Evolutionary conservation across 2,113 vertebrate species (phyloP), one percentile per base, ranked within the genome.

Genomic region (Lepisosteus osseus): DNA sequence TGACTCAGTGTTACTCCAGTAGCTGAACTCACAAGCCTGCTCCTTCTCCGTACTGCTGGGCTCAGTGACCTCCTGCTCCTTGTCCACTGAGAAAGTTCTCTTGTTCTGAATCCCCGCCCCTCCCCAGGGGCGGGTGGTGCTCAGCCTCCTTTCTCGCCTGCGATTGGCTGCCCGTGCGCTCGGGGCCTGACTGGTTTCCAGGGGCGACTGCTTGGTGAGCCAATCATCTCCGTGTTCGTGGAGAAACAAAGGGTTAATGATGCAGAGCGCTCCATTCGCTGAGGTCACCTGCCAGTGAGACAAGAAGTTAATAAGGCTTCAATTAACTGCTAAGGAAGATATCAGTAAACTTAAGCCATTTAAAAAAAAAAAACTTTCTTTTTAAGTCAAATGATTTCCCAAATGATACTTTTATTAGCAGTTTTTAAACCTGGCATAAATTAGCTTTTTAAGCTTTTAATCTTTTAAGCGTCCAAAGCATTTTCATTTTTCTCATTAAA

Each of bases 181-280:
- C 3, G 12, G 68, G 42, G 61, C 68, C 5, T 2, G 2, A 6
- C 47, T 14, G 3, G 71, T 7, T 11, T 57, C 41, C 8, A 67
- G 12, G 13, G 40, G 7, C 0, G 74, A 29, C 61, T 41, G 65
- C 3, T 74, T 61, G 15, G 86, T 78, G 63, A 87, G 65, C 76
- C 75, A 92, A 0, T 82, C 85, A 13, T 89, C 83, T 9, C 92
- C 87, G 0, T 96, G 95, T 6, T 93, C 92, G 5, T 82, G 85
- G 8, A 95, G 68, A 77, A 94, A 95, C 4, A 96, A 92, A 0
- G 91, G 94, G 78, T 96, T 97, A 70, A 95, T 90, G 78, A 96
- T 72, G 11, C 88, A 95, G 41, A 95, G 76, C 0, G 92, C 92
- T 1, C 86, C 89, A 0, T 82, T 88, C 43, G 86, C 78, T 0